Conservation (phyloP, 2,797 vertebrate species). For the Falco rusticolus region DNA sequence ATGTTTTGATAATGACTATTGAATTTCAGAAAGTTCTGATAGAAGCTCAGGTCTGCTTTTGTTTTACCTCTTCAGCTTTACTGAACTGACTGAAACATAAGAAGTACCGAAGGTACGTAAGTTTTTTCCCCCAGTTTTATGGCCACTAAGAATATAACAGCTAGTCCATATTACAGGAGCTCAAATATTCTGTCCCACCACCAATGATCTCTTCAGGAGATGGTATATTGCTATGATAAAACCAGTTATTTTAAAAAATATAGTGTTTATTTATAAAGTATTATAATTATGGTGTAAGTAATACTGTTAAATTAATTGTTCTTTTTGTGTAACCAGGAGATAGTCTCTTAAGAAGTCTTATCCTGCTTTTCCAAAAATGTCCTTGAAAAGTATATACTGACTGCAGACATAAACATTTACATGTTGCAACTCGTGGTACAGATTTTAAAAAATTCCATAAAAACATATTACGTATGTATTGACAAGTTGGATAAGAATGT, state of each 20-base stretch:
- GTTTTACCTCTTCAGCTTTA: not conserved
- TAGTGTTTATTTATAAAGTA: not conserved
- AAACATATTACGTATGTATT: constrained; percentile 38
- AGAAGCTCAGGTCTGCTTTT: not conserved
- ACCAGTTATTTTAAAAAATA: not conserved
- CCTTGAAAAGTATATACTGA: constrained; percentile 43
- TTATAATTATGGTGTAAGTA: not conserved
- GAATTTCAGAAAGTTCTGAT: not conserved
- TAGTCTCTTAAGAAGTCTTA: not conserved
- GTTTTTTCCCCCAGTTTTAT: not conserved
- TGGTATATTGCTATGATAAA: not conserved
- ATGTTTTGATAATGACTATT: not conserved
- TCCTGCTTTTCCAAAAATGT: constrained; percentile 2
- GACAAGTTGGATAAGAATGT: constrained; percentile 60
- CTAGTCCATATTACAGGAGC: not conserved
- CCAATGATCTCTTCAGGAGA: not conserved
- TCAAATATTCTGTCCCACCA: not conserved
- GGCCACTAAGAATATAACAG: not conserved
- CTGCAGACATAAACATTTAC: constrained; percentile 44
- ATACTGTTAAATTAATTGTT: not conserved
- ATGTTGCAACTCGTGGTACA: constrained; percentile 34
- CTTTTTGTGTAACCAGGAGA: not conserved
- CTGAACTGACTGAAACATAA: not conserved
- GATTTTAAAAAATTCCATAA: constrained; percentile 31
- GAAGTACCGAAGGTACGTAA: not conserved